Evolutionary conservation across 2,888 invertebrate genomes (phyloP), one percentile per base, ranked within the genome.

Genomic region (Pyrochroa serraticornis): DNA sequence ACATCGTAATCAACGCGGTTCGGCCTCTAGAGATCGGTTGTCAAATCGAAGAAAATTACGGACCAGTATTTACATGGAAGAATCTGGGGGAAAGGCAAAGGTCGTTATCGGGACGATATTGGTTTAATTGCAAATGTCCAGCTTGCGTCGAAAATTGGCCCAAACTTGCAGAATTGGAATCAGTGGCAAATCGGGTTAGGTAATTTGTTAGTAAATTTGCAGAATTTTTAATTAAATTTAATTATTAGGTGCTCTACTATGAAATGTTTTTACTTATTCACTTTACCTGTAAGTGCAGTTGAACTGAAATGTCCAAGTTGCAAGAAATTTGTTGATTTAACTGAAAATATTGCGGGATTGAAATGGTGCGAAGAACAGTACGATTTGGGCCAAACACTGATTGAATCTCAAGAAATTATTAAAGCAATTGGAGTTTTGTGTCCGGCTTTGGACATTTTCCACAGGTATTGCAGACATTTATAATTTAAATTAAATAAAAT

Each of bases 71-170:
- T 73, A 85, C 84, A 0, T 83, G 86, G 60, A 80, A 79, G 64
- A 77, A 75, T 42, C 68, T 83, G 3, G 76, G 77, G 14, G 84
- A 87, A 43, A 82, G 93, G 2, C 88, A 87, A 72, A 80, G 85
- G 42, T 80, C 85, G 0, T 78, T 93, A 1, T 82, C 84, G 1
- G 88, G 87, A 8, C 84, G 92, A 8, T 93, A 93, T 74, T 89
- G 92, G 86, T 94, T 93, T 74, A 80, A 82, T 46, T 93, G 93
- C 71, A 82, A 82, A 37, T 93, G 93, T 71, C 70, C 77, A 44
- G 86, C 92, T 1, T 93, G 93, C 71, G 79, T 74, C 14, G 87
- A 90, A 69, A 85, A 92, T 75, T 93, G 93, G 93, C 89, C 91
- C 0, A 77, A 80, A 0, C 78, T 89, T 42, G 86, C 71, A 34